Percentiles rank a stretch among this genome's conserved stretches.
phyloP scores from a whole-genome alignment of 2,888 invertebrate genomes.

The Toxonevra muliebris region DNA sequence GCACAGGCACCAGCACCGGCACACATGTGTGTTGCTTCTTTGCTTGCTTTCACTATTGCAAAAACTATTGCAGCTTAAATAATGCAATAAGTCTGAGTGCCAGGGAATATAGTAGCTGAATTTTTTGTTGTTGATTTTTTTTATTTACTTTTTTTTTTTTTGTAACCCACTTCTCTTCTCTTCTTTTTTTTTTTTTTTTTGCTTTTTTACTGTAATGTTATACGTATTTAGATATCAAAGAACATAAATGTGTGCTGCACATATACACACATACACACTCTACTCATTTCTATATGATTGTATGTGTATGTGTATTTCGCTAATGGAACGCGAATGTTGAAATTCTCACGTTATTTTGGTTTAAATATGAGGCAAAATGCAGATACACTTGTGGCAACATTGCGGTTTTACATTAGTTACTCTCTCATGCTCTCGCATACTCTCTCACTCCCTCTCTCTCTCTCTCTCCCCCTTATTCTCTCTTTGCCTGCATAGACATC shows the following conservation, averaged over 20 bases:
- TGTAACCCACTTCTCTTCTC: too few species aligned
- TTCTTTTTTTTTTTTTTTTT: too few species aligned
- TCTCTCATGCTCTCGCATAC: background rate
- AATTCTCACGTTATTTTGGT: slow-evolving; percentile 25
- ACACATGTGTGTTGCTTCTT: slow-evolving; percentile 19
- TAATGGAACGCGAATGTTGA: slow-evolving; percentile 22
- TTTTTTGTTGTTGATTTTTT: too few species aligned
- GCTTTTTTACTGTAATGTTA: slow-evolving; percentile 21
- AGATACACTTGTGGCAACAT: background rate
- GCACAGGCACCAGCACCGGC: background rate
- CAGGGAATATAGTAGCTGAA: background rate
- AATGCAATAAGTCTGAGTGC: slow-evolving; percentile 21
- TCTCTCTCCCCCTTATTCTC: background rate
- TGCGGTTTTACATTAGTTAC: too few species aligned
- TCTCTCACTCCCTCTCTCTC: background rate
- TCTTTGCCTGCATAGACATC: background rate
- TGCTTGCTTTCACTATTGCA: slow-evolving; percentile 24
- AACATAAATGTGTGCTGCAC: background rate
- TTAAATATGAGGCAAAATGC: slow-evolving; percentile 1
- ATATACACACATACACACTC: too few species aligned
- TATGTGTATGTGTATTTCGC: background rate
- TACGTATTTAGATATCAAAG: background rate
- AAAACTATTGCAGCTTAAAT: slow-evolving; percentile 36
- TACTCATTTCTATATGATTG: background rate
- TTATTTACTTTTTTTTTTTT: too few species aligned